Conservation (phyloP, 1,140 invertebrate genomes). For the Pseudobourletiella spinata region DNA sequence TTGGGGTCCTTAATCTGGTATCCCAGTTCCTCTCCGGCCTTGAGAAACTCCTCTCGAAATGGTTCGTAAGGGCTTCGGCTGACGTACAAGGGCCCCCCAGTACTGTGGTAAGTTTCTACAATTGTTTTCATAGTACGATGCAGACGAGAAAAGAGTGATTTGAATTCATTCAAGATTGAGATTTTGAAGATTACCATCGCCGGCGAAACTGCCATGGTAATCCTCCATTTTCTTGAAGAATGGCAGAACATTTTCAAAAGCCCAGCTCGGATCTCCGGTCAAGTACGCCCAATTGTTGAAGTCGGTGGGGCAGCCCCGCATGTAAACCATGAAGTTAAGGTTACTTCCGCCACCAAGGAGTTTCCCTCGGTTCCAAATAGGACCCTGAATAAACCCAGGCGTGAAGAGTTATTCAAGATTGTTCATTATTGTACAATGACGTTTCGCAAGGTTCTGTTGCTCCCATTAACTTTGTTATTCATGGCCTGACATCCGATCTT, state of each 20-base stretch:
- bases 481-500: neutral
- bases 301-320: conserved; percentile 52
- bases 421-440: neutral
- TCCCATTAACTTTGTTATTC: neutral
- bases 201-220: conserved; percentile 7
- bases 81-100: neutral
- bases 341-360: conserved; percentile 50
- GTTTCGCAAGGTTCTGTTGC: neutral
- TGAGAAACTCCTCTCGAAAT: conserved; percentile 4
- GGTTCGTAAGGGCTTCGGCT: neutral
- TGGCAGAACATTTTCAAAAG: conserved; percentile 53
- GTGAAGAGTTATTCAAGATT: neutral
- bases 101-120: neutral
- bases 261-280: conserved; percentile 46
- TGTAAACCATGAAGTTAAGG: conserved; percentile 57
- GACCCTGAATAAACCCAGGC: neutral
- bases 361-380: conserved; percentile 36
- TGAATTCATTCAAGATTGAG: neutral
- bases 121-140: too few relatives aligned
- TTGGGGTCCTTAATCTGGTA: conserved; percentile 56
- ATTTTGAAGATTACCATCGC: neutral
- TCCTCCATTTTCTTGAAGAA: conserved; percentile 82
- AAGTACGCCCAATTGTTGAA: conserved; percentile 53
- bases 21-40: conserved; percentile 59
- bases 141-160: too few relatives aligned